Evolutionary conservation across 2,797 vertebrate species (phyloP).

Genomic region (Microhierax caerulescens): DNA sequence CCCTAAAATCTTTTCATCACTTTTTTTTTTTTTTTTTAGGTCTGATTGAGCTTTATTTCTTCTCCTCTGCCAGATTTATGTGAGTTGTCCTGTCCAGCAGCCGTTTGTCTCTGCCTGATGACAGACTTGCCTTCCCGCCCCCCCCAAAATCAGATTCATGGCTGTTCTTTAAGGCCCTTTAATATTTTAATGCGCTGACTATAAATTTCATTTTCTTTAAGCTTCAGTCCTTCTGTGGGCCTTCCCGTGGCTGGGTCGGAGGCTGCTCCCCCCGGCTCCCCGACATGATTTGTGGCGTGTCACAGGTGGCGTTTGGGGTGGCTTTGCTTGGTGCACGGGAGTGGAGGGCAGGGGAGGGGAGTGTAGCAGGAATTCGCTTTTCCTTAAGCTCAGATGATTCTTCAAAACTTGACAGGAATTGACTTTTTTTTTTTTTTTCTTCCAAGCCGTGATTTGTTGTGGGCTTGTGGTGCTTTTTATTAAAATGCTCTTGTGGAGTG

Average conservation of each 20-base stretch:
- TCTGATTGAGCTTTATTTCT: constrained; percentile 64
- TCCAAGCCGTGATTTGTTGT: constrained; percentile 75
- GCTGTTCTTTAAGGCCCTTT: constrained; percentile 77
- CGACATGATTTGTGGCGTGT: constrained; percentile 59
- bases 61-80: constrained; percentile 73
- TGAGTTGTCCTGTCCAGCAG: constrained; percentile 72
- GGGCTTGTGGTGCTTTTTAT: constrained; percentile 73
- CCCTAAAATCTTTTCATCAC: constrained; percentile 72
- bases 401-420: constrained; percentile 74
- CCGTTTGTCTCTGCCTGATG: constrained; percentile 70
- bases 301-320: not conserved
- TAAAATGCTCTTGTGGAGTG: constrained; percentile 67
- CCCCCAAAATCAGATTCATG: constrained; percentile 73
- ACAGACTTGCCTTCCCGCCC: constrained; percentile 48
- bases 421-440: constrained; percentile 50
- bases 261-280: constrained; percentile 20
- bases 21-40: not conserved
- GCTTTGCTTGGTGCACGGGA: constrained; percentile 13
- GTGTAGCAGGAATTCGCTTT: constrained; percentile 62
- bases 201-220: constrained; percentile 79
- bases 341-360: not conserved
- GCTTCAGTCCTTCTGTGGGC: constrained; percentile 66
- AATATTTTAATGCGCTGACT: constrained; percentile 79
- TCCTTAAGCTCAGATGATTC: constrained; percentile 71
- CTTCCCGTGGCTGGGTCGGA: constrained; percentile 51